Evolutionary conservation across 2,888 invertebrate genomes (phyloP).

Genomic region (Scelioninae gen. 1): DNA sequence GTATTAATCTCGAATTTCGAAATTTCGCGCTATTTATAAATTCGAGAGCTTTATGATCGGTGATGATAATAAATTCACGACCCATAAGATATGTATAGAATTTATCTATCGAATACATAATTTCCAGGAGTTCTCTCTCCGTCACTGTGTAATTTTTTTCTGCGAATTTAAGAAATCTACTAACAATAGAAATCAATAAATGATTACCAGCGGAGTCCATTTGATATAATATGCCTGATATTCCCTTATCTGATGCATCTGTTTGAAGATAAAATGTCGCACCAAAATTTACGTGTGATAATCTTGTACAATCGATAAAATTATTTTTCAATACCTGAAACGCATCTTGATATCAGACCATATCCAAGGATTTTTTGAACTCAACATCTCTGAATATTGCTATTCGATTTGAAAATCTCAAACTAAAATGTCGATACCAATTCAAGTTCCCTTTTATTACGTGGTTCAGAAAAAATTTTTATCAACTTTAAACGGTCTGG

Average conservation of each 20-base stretch:
- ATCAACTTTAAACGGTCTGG: too few species aligned
- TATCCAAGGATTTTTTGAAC: constrained; percentile 17
- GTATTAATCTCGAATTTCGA: neutral
- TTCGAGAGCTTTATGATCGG: neutral
- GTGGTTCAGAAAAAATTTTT: too few species aligned
- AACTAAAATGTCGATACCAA: constrained; percentile 41
- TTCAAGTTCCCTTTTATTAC: constrained; percentile 54
- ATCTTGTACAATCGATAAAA: too few species aligned
- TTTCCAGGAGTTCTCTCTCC: constrained; percentile 7
- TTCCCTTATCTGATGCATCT: constrained; percentile 48
- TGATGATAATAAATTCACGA: neutral
- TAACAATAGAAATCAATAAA: constrained; percentile 59
- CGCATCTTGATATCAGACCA: constrained; percentile 16
- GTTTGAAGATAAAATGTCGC: constrained; percentile 50
- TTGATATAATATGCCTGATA: constrained; percentile 67
- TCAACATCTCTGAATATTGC: constrained; percentile 34
- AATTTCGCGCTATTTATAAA: neutral
- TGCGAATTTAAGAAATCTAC: constrained; percentile 61
- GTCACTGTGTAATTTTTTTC: constrained; percentile 9
- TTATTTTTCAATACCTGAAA: too few species aligned
- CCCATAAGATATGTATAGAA: neutral
- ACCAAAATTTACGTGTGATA: neutral
- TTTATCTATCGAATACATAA: constrained; percentile 4
- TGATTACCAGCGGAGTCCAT: neutral
- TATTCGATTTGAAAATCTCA: constrained; percentile 1